A percentile compares a stretch with the other conserved stretches of the same genome.
Evolutionary conservation across 35 echinoderm and acorn worm species (phyloP).

Genomic region (Strongylocentrotus purpuratus): DNA sequence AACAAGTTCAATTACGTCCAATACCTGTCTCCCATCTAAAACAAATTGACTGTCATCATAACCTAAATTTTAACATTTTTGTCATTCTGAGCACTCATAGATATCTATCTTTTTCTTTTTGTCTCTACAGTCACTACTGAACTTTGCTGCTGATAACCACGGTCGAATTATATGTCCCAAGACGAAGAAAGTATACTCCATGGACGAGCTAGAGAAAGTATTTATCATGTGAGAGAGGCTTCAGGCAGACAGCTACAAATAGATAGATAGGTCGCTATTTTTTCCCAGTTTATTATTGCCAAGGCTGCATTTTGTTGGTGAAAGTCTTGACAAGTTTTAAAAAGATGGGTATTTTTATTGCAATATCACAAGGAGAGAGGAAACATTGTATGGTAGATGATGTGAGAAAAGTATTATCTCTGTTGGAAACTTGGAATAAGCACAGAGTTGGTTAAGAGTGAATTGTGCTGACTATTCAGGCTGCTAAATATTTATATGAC

Average conservation of each 20-base stretch:
- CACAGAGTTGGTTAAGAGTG: background rate
- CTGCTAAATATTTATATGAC: background rate
- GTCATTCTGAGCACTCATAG: background rate
- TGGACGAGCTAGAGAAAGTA: slow-evolving; percentile 95
- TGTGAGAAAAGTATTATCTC: background rate
- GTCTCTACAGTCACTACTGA: slow-evolving; percentile 74
- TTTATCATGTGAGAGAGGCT: slow-evolving; percentile 85
- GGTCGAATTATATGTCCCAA: slow-evolving; percentile 90
- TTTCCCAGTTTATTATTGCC: background rate
- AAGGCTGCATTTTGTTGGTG: background rate
- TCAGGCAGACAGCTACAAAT: background rate
- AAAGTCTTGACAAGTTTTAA: background rate
- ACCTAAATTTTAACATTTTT: too few relatives aligned
- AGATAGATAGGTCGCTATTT: slow-evolving; percentile 23
- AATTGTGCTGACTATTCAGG: background rate
- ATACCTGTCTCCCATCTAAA: too few relatives aligned
- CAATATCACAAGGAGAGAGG: background rate
- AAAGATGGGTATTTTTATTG: background rate
- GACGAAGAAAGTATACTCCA: slow-evolving; percentile 80
- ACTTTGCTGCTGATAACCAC: slow-evolving; percentile 77
- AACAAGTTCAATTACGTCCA: too few relatives aligned
- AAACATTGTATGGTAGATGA: background rate
- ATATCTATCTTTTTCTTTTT: background rate
- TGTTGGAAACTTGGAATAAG: background rate
- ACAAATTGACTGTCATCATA: too few relatives aligned